Base-by-base conservation (phyloP, 2,888 invertebrate species). In the Trachelus troglodyta region DNA sequence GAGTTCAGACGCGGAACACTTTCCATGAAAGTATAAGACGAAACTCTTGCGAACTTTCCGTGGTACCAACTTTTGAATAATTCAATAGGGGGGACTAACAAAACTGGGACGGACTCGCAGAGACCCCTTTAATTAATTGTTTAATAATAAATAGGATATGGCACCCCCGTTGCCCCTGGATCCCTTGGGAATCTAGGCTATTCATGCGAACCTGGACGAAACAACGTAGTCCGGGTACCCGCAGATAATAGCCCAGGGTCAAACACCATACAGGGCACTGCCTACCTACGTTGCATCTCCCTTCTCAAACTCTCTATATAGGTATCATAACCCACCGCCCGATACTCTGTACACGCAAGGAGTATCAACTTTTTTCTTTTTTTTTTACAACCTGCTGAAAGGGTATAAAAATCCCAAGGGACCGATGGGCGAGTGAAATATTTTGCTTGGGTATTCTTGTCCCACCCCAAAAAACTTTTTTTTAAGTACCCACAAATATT, bases 51-150 rank as follows among this genome's bases (percentile, higher is more conserved):
- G 40, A 40, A 15, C 40, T 40, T 15, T 15, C 40, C 6, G 15
- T 6, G 40, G 40, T 40, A 40, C 69, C 69, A 30, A 30, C 69
- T 69, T 23, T 33, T 69, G 69, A 69, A 79, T 79, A 74, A 81
- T 79, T 79, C 76, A 78, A 23, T 15, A 40, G 15, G 37, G 4
- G 12, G 33, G 35, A 33, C 34, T 75, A 73, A 79, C 81, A 80
- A 79, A 80, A 82, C 76, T 80, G 75, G 76, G 74, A 69, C 75
- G 69, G 75, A 31, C 74, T 12, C 74, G 73, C 23, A 30, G 75
- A 69, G 81, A 76, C 79, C 77, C 80, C 82, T 84, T 84, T 86
- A 87, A 87, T 87, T 85, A 86, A 86, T 86, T 81, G 84, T 84
- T 87, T 82, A 86, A 87, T 87, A 86, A 86, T 87, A 82, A 77